phyloP scores from a whole-genome alignment of 2,797 vertebrate genomes.

The Dendrocincla fuliginosa region DNA sequence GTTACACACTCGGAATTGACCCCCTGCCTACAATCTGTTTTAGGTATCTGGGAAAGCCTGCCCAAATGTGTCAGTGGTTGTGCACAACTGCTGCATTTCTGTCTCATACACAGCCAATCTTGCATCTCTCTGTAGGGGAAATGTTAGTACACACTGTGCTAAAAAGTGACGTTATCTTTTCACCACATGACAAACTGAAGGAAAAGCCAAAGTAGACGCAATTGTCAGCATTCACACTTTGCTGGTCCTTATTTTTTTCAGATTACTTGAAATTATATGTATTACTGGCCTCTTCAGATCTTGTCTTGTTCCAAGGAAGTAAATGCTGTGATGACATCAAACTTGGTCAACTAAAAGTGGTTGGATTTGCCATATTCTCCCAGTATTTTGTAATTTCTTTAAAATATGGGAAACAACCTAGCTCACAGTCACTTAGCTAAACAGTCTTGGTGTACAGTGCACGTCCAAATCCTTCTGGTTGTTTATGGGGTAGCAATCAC shows the following conservation, averaged over 20 bases:
- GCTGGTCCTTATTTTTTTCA: background rate
- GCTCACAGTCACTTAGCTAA: background rate
- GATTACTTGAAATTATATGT: background rate
- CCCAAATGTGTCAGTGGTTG: fast-evolving
- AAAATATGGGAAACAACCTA: background rate
- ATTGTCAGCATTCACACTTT: background rate
- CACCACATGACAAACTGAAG: background rate
- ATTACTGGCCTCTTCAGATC: background rate
- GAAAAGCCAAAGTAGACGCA: background rate
- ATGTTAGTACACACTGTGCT: background rate
- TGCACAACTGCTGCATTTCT: background rate
- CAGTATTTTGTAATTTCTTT: background rate
- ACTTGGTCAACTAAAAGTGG: background rate
- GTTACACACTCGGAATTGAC: background rate
- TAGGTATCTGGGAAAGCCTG: background rate
- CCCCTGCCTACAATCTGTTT: background rate
- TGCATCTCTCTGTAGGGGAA: background rate
- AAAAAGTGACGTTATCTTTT: background rate
- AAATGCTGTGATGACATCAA: background rate
- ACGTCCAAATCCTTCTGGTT: background rate
- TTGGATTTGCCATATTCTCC: background rate
- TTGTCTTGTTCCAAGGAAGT: background rate
- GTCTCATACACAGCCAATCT: background rate
- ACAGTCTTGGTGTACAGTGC: background rate
- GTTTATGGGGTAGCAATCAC: background rate